Conservation (phyloP, 1,140 invertebrate genomes). For the Eueides isabella region DNA sequence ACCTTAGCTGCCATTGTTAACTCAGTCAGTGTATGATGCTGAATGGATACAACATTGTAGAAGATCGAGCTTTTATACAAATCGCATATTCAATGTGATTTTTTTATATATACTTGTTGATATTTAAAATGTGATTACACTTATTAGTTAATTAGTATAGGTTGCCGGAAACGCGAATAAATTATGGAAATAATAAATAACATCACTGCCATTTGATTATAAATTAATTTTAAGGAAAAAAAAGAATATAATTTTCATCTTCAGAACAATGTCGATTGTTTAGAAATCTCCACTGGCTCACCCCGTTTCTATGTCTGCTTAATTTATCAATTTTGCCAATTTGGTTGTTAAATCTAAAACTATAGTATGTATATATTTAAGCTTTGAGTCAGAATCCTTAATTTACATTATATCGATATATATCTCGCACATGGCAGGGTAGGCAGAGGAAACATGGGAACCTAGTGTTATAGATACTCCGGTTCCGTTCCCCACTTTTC, state of each 20-base stretch:
- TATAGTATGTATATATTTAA: no score
- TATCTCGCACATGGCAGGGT: no score
- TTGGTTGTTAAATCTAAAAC: no score
- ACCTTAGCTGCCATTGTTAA: conserved; percentile 64
- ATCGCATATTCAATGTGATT: conserved; percentile 9
- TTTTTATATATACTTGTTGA: conserved; percentile 23
- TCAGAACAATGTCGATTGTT: no score
- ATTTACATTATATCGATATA: no score
- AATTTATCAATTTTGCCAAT: no score
- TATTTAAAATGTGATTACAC: conserved; percentile 14
- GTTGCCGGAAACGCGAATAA: background rate
- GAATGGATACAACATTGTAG: conserved; percentile 60
- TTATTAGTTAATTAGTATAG: conserved; percentile 6
- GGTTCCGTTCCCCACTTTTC: no score
- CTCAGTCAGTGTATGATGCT: conserved; percentile 58
- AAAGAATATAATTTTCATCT: background rate
- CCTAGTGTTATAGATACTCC: no score
- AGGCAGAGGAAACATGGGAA: no score
- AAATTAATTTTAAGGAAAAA: background rate
- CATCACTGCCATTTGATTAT: background rate
- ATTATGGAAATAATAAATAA: conserved; percentile 12
- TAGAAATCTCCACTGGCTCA: no score
- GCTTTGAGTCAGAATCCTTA: no score
- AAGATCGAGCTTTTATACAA: conserved; percentile 65
- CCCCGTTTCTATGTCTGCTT: no score